Percentiles rank a stretch among this genome's conserved stretches.
These are phyloP conservation scores for Acipenser transmontanus DNA, from an alignment of 2,797 vertebrate species.

Conservation along the genomic window DNA sequence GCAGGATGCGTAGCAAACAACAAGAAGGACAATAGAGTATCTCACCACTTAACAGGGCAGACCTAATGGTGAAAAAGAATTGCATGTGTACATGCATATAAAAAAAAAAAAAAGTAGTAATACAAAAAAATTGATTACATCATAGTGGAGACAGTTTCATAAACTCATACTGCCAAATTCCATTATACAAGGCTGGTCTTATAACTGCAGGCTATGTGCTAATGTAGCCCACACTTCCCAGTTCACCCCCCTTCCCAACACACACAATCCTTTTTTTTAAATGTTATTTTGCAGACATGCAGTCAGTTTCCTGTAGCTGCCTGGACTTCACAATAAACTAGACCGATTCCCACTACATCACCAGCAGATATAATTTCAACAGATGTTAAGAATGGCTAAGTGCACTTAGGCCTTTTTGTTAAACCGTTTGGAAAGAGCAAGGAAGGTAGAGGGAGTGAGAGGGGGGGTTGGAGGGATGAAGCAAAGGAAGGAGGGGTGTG, in stretches of 20 bases:
- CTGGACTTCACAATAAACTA: conserved; percentile 37
- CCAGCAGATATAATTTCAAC: conserved; percentile 56
- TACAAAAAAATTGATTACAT: too few relatives aligned
- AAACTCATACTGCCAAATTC: too few relatives aligned
- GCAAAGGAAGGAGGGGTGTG: neutral
- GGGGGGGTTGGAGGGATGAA: conserved; percentile 4
- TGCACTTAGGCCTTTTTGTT: conserved; percentile 66
- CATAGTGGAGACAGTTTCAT: too few relatives aligned
- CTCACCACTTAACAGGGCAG: too few relatives aligned
- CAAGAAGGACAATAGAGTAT: too few relatives aligned
- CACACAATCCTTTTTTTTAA: conserved; percentile 3
- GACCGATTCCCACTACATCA: conserved; percentile 46
- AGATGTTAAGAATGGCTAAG: conserved; percentile 59
- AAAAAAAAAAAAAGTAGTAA: neutral
- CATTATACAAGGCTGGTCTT: too few relatives aligned
- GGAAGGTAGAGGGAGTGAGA: conserved; percentile 8
- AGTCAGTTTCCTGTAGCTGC: conserved; percentile 37
- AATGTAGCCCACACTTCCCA: conserved; percentile 16
- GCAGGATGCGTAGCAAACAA: too few relatives aligned
- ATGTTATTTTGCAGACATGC: conserved; percentile 31
- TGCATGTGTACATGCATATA: too few relatives aligned
- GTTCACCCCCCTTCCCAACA: neutral
- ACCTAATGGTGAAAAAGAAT: too few relatives aligned
- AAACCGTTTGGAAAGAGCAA: conserved; percentile 51
- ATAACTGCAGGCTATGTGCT: conserved; percentile 17